These are phyloP conservation scores for Pollimyrus isidori DNA, from an alignment of 2,113 vertebrate species.

Conservation along the genomic window DNA sequence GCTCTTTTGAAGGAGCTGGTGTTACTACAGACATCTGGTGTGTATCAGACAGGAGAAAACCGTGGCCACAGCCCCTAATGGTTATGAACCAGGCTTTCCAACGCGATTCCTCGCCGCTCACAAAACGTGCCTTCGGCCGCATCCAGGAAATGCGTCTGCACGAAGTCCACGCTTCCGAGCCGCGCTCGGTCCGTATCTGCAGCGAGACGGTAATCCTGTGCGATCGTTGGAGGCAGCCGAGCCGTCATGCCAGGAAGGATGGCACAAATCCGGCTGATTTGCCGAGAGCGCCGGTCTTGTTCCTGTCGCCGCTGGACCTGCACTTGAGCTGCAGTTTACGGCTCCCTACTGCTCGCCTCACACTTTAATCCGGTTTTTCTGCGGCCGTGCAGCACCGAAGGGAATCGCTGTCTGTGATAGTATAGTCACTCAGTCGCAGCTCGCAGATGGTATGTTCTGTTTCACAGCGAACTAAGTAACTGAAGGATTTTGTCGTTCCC, in stretches of 20 bases:
- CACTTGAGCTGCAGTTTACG: background rate
- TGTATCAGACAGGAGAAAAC: conserved; percentile 26
- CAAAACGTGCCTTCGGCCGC: background rate
- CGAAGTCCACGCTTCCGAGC: background rate
- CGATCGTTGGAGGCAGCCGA: background rate
- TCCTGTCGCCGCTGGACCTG: background rate
- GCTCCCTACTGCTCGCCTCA: background rate
- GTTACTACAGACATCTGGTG: conserved; percentile 26
- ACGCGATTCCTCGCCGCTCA: conserved; percentile 21
- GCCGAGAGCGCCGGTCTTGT: background rate
- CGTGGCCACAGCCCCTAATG: conserved; percentile 13
- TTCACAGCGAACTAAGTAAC: background rate
- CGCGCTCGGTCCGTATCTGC: background rate
- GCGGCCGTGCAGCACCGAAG: background rate
- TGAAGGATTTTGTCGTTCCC: background rate
- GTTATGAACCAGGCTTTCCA: conserved; percentile 20
- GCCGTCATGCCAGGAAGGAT: background rate
- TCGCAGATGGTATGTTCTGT: background rate
- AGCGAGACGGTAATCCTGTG: background rate
- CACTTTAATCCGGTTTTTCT: background rate
- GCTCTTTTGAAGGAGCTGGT: conserved; percentile 19
- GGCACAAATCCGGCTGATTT: background rate
- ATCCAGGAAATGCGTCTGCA: background rate
- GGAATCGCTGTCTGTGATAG: background rate
- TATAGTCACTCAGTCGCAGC: background rate